Evolutionary conservation across 2,113 vertebrate species (phyloP).

Genomic region (Malurus melanocephalus): DNA sequence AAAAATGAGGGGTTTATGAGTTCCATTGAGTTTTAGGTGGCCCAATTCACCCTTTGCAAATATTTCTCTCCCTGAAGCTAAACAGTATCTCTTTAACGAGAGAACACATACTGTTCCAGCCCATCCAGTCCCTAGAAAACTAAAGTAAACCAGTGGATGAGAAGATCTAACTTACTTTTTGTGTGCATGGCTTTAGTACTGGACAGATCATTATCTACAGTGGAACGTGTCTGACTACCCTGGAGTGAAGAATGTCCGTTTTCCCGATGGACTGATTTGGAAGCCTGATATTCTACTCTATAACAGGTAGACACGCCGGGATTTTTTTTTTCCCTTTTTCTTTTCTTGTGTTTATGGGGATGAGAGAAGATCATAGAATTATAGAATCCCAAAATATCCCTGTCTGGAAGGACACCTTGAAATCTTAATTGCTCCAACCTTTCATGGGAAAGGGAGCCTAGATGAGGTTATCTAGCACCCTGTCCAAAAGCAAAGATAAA

Average conservation of each 20-base stretch:
- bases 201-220: conserved; percentile 87
- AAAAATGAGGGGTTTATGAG: background rate
- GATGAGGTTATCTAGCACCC: background rate
- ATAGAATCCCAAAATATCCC: background rate
- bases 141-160: background rate
- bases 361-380: background rate
- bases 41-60: background rate
- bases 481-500: background rate
- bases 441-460: background rate
- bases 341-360: rapidly evolving
- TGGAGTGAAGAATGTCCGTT: conserved; percentile 84
- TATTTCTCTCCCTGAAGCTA: background rate
- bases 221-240: conserved; percentile 89
- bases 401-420: background rate
- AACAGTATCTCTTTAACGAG: background rate
- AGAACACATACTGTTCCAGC: background rate
- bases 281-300: conserved; percentile 96
- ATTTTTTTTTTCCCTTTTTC: background rate
- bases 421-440: background rate
- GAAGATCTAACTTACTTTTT: conserved; percentile 29
- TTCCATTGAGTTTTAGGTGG: background rate
- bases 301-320: conserved; percentile 82
- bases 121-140: background rate
- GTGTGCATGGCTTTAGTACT: conserved; percentile 74
- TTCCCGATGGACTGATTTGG: conserved; percentile 90